Base-by-base conservation (phyloP, 2,888 invertebrate genomes). In the Caenorhabditis wallacei region DNA sequence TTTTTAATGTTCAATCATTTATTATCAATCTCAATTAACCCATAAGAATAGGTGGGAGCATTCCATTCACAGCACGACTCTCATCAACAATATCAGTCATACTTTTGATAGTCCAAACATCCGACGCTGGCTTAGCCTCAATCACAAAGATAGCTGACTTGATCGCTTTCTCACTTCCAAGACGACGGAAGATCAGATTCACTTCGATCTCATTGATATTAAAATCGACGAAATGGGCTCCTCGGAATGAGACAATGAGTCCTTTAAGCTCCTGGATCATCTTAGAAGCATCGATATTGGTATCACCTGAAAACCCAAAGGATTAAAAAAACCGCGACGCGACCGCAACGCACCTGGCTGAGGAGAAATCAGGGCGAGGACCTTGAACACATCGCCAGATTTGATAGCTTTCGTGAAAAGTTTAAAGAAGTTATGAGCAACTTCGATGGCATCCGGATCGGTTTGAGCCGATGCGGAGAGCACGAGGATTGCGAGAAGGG, bases 401-500 rank as follows among this genome's bases (percentile, higher is more conserved):
- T 48, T 20, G 48, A 64, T 64, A 1, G 64, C 64, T 1, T 35
- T 64, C 46, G 30, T 48, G 51, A 64, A 51, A 20, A 16, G 13
- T 3, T 35, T 35, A 20, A 64, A 51, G 48, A 64, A 64, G 46
- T 30, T 51, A 13, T 48, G 30, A 13, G 30, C 43, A 1, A 30
- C 20, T 20, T 64, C 48, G 48, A 64, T 35, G 30, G 64, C 64
- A n/a, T 64, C 48, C 20, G n/a, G 30, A 30, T 64, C 64, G 11
- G 64, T 11, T 18, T 37, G 20, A 11, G 59, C 18, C 2, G 35
- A 26, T 35, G 63, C 40, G 26, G 22, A 26, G 24, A 4, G n/a
- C 2, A 26, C 20, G 35, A 64, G 8, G n/a, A 24, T 1, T 13
- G 16, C 10, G 24, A 53, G 53, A 11, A 53, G 24, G 24, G 24